Evolutionary conservation across 2,888 invertebrate genomes (phyloP).

Genomic region (Rhagium mordax): DNA sequence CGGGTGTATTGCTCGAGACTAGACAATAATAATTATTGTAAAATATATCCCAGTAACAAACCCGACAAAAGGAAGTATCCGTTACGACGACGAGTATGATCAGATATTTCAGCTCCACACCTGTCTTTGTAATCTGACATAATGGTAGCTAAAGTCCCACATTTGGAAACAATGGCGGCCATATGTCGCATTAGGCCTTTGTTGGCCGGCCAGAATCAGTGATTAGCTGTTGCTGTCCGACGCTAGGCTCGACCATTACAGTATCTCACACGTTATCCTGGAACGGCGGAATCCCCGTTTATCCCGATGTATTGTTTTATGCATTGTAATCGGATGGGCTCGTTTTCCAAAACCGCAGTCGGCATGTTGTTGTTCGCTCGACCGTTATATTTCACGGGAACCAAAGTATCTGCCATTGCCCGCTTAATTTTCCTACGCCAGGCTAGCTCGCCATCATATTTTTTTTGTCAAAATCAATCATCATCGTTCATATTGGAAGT

Average conservation of each 20-base stretch:
- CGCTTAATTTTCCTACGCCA: background rate
- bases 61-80: conserved; percentile 31
- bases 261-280: conserved; percentile 61
- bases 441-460: background rate
- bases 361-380: background rate
- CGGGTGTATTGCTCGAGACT: conserved; percentile 21
- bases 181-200: conserved; percentile 63
- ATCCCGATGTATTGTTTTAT: conserved; percentile 60
- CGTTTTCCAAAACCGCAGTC: conserved; percentile 24
- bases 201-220: conserved; percentile 54
- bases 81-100: conserved; percentile 32
- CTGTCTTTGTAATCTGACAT: conserved; percentile 60
- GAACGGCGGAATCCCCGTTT: conserved; percentile 56
- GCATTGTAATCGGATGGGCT: conserved; percentile 51
- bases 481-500: background rate
- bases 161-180: conserved; percentile 61
- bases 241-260: conserved; percentile 55
- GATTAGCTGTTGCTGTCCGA: conserved; percentile 56
- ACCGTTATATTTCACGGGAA: background rate
- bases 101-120: conserved; percentile 51
- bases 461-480: background rate
- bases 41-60: conserved; percentile 25
- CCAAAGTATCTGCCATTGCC: background rate
- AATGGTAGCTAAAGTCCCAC: conserved; percentile 58
- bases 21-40: conserved; percentile 30